phyloP scores from a whole-genome alignment of 2,888 invertebrate species.

The Lithosia quadra region DNA sequence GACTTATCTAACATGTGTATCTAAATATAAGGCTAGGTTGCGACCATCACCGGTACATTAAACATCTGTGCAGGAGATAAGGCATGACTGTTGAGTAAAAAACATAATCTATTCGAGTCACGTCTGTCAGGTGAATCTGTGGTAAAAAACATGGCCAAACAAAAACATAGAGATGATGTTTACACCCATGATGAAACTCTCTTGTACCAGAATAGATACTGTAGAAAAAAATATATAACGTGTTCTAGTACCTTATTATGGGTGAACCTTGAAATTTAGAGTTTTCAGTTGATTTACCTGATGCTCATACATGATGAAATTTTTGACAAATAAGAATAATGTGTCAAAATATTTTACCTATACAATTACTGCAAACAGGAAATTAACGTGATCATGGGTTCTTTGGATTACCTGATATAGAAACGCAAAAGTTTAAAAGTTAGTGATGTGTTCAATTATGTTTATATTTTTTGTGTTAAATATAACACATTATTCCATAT shows the following conservation, averaged over 20 bases:
- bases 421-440: too few relatives aligned
- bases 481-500: too few relatives aligned
- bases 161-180: conserved; percentile 18
- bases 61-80: conserved; percentile 12
- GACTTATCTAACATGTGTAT: background rate
- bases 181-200: conserved; percentile 16
- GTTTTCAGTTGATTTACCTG: too few relatives aligned
- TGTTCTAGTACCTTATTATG: background rate
- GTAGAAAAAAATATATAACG: background rate
- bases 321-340: too few relatives aligned
- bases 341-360: too few relatives aligned
- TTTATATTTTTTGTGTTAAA: too few relatives aligned
- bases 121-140: conserved; percentile 15
- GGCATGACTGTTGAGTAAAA: conserved; percentile 16
- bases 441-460: too few relatives aligned
- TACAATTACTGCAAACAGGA: too few relatives aligned
- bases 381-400: too few relatives aligned
- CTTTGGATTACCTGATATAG: too few relatives aligned
- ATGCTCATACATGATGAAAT: too few relatives aligned
- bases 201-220: background rate
- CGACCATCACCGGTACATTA: conserved; percentile 7
- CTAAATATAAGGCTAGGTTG: conserved; percentile 1
- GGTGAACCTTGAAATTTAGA: too few relatives aligned
- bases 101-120: conserved; percentile 23
- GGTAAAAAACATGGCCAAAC: conserved; percentile 21